Percentiles rank a stretch among this genome's conserved stretches.
These are phyloP conservation scores for Pelochelys cantorii DNA, from an alignment of 2,797 vertebrate species.

Conservation along the genomic window DNA sequence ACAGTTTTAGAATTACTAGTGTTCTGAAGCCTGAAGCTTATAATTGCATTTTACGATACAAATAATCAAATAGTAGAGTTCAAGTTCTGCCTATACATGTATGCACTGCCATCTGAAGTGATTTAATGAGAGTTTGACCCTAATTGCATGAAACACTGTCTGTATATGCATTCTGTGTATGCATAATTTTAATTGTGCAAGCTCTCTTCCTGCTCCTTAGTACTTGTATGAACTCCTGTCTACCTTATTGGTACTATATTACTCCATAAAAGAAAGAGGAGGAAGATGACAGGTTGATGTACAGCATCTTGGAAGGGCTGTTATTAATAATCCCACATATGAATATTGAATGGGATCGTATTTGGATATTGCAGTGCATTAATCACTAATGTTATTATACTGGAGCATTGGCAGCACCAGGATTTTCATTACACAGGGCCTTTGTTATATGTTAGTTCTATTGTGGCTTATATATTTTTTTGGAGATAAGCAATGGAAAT, in stretches of 20 bases:
- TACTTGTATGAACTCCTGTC: neutral
- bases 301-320: neutral
- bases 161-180: neutral
- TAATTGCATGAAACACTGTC: neutral
- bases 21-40: neutral
- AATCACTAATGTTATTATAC: slow-evolving; percentile 6
- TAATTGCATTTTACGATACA: neutral
- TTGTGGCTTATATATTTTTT: neutral
- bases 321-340: neutral
- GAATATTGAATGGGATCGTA: neutral
- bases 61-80: neutral
- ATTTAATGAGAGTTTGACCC: neutral
- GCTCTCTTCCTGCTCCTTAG: neutral
- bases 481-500: neutral
- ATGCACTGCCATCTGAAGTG: neutral
- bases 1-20: neutral
- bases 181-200: neutral
- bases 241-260: neutral
- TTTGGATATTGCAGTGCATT: neutral
- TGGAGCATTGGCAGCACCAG: neutral
- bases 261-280: slow-evolving; percentile 1
- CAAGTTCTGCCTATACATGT: neutral
- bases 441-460: neutral
- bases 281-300: slow-evolving; percentile 2
- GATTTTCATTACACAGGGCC: neutral